phyloP scores from a whole-genome alignment of 2,888 invertebrate genomes.

The Apamea epomidion region DNA sequence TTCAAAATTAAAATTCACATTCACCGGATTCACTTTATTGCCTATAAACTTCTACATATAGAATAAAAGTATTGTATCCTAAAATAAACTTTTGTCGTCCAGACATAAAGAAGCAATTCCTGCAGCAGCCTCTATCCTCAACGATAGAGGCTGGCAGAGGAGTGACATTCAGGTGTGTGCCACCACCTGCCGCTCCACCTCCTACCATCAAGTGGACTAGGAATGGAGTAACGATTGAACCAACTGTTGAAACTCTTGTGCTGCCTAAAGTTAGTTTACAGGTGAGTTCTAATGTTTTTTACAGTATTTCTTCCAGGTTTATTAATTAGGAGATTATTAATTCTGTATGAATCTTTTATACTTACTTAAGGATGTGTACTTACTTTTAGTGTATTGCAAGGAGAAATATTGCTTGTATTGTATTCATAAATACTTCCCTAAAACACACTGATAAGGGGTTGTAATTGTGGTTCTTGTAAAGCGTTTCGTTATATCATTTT shows the following conservation, averaged over 20 bases:
- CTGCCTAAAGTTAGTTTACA: conserved; percentile 95
- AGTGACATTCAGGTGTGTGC: conserved; percentile 95
- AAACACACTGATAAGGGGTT: not conserved
- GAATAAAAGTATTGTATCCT: not conserved
- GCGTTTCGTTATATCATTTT: not conserved
- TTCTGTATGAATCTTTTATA: not conserved
- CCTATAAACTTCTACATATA: not conserved
- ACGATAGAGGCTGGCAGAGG: conserved; percentile 95
- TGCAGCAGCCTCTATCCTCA: conserved; percentile 95
- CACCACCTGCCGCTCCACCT: conserved; percentile 96
- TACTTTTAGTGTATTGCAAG: not conserved
- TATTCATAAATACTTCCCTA: not conserved
- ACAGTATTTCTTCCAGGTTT: not conserved
- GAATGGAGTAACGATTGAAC: conserved; percentile 93
- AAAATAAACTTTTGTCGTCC: conserved; percentile 60
- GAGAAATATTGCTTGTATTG: not conserved
- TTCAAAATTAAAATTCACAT: not conserved
- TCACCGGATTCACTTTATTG: not conserved
- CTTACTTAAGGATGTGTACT: too few species aligned
- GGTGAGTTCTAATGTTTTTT: conserved; percentile 72
- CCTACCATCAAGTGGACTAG: conserved; percentile 96
- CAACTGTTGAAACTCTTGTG: conserved; percentile 95
- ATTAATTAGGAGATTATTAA: not conserved
- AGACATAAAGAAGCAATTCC: conserved; percentile 97
- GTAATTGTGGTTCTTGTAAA: not conserved